Base-by-base conservation (phyloP, 2,888 invertebrate genomes). In the Arctia plantaginis region DNA sequence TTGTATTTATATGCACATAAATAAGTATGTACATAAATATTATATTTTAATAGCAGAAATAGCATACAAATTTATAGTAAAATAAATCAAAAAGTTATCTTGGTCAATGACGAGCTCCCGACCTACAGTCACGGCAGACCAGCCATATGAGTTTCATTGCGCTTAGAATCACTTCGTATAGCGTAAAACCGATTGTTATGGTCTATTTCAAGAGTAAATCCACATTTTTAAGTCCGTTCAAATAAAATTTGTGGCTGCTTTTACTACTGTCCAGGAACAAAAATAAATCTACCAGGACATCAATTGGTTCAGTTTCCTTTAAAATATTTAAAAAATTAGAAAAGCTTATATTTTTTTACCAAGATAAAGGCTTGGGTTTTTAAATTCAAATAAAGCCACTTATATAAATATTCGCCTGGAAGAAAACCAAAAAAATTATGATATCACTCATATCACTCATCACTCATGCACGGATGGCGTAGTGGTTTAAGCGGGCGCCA, bases 131-230 rank as follows among this genome's bases (percentile, higher is more conserved):
- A 85, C 84, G 74, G 85, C 77, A 66, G 72, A 72, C 76, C 70
- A 67, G 71, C 69, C 68, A 76, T 79, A 81, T 72, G 82, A 81
- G 83, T 89, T 90, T 89, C 85, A 88, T 82, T 83, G 86, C 84
- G 75, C 76, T 75, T 72, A 80, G 82, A 89, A 90, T 90, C 88
- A 90, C 90, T 87, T 85, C 80, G 75, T 69, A 70, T 77, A 69
- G 80, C 81, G 79, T 87, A 87, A 89, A 87, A 84, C 75, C 83
- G 78, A 88, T 89, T 88, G 89, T 89, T 89, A 89, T 86, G 86
- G 81, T 80, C 79, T 77, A 83, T 83, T 86, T 83, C 76, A 74
- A 76, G 85, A 85, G 85, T 84, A 80, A 79, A 77, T 76, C 71
- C 74, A 75, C 72, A 79, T 80, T 86, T n/a, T 88, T 80, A 77